Evolutionary conservation across 2,797 vertebrate genomes (phyloP).

Genomic region (Alcedo atthis): DNA sequence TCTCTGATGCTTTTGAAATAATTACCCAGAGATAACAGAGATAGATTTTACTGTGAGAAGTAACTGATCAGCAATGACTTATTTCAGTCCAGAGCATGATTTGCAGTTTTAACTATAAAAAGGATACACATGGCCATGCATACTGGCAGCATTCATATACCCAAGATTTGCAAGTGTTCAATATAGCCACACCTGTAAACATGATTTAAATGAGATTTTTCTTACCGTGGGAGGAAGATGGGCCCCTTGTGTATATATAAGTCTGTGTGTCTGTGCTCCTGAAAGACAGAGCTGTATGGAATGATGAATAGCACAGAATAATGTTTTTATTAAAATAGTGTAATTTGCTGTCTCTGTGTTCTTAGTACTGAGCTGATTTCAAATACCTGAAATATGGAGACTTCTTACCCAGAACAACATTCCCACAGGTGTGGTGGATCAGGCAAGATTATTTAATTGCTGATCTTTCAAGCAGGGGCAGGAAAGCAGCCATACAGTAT

Average conservation of each 20-base stretch:
- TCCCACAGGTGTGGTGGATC: neutral
- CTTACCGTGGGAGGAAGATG: neutral
- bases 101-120: constrained; percentile 41
- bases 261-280: neutral
- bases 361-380: neutral
- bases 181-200: neutral
- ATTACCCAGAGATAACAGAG: constrained; percentile 4
- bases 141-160: neutral
- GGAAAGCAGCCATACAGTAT: neutral
- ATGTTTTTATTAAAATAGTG: neutral
- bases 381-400: neutral
- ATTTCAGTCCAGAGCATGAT: constrained; percentile 23
- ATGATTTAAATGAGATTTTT: constrained; percentile 29
- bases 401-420: neutral
- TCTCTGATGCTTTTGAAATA: constrained; percentile 51
- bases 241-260: neutral
- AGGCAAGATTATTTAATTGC: neutral
- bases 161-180: neutral
- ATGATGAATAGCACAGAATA: neutral
- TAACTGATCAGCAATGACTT: constrained; percentile 57
- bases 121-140: neutral
- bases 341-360: neutral
- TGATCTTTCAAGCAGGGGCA: neutral
- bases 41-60: constrained; percentile 1
- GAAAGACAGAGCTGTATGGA: neutral